Conservation (phyloP, 2,797 vertebrate genomes). For the Merluccius polli region DNA sequence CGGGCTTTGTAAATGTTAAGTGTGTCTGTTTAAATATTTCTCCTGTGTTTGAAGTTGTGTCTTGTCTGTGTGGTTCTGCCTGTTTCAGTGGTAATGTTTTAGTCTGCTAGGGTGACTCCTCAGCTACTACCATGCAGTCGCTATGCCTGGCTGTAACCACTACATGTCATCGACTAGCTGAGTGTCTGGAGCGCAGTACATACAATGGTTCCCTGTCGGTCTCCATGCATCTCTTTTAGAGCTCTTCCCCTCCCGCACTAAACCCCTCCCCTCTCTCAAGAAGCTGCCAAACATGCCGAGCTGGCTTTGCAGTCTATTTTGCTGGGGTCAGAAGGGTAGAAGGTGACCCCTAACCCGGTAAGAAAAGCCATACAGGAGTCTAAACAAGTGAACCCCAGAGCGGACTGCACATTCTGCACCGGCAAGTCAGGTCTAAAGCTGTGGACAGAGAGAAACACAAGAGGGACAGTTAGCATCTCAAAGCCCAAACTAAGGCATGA, state of each 20-base stretch:
- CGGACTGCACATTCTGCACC: slow-evolving; percentile 86
- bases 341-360: slow-evolving; percentile 81
- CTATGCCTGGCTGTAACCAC: slow-evolving; percentile 14
- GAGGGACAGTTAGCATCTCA: background rate
- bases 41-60: background rate
- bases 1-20: background rate
- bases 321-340: slow-evolving; percentile 76
- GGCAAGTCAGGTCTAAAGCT: slow-evolving; percentile 79
- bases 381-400: slow-evolving; percentile 85
- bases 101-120: background rate
- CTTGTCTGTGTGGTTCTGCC: background rate
- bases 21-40: background rate
- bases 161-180: slow-evolving; percentile 34
- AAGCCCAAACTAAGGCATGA: background rate
- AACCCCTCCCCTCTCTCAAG: slow-evolving; percentile 56
- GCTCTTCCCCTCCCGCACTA: slow-evolving; percentile 4
- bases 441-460: slow-evolving; percentile 49
- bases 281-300: slow-evolving; percentile 78
- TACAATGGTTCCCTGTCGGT: slow-evolving; percentile 24
- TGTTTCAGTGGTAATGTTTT: background rate
- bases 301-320: slow-evolving; percentile 93
- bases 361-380: slow-evolving; percentile 88
- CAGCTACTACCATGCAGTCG: background rate
- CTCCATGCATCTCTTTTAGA: slow-evolving; percentile 31
- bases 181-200: slow-evolving; percentile 55